phyloP scores from a whole-genome alignment of 2,113 vertebrate species.

The Cheilinus undulatus region DNA sequence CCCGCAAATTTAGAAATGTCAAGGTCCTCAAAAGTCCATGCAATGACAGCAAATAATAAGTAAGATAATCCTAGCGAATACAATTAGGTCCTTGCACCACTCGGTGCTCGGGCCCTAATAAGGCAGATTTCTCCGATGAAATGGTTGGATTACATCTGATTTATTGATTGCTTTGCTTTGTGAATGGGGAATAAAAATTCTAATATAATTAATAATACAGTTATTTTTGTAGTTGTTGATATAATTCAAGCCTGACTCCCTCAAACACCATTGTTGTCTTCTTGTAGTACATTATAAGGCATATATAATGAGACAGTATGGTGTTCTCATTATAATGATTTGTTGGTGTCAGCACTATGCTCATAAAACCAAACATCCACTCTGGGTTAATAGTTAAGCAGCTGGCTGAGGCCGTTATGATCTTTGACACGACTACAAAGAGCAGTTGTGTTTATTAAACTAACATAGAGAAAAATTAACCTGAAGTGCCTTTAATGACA shows the following conservation, averaged over 20 bases:
- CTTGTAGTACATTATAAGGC: neutral
- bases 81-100: no score
- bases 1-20: no score
- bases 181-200: neutral
- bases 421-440: neutral
- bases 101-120: no score
- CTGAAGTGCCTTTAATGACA: neutral
- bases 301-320: neutral
- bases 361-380: slow-evolving; percentile 1
- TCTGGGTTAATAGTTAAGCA: neutral
- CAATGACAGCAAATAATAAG: no score
- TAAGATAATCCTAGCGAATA: no score
- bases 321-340: slow-evolving; percentile 46
- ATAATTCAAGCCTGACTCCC: neutral
- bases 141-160: no score
- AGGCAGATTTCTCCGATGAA: no score
- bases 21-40: no score
- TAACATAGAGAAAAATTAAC: neutral
- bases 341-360: slow-evolving; percentile 24
- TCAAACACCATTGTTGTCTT: neutral
- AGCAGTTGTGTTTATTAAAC: slow-evolving; percentile 15
- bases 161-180: no score
- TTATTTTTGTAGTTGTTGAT: neutral
- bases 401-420: neutral
- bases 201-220: neutral